Conservation (phyloP, 2,797 vertebrate species). For the Sebastes wilsoni region DNA sequence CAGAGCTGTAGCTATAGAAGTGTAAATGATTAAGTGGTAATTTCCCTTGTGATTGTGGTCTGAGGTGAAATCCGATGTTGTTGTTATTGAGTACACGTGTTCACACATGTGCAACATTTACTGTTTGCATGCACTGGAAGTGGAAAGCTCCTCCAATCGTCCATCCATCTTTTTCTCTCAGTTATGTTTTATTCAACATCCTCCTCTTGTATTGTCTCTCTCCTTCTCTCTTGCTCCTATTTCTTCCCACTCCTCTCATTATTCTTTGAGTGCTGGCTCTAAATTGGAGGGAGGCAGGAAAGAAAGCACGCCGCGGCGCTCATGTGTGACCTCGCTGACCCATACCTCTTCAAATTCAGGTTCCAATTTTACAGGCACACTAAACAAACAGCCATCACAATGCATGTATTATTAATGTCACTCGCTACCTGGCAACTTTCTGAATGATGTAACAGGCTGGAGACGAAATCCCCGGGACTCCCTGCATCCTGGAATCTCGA, state of each 20-base stretch:
- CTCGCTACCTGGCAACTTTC: conserved; percentile 45
- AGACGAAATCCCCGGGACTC: conserved; percentile 32
- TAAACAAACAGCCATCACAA: conserved; percentile 63
- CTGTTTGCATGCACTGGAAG: not conserved
- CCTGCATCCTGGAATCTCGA: not conserved
- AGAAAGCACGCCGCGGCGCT: conserved; percentile 8
- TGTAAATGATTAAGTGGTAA: conserved; percentile 52
- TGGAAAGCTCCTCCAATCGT: conserved; percentile 8
- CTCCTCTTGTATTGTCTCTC: conserved; percentile 5
- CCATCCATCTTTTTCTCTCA: conserved; percentile 47
- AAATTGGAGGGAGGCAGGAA: conserved; percentile 31
- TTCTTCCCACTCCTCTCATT: conserved; percentile 57
- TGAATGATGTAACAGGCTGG: conserved; percentile 48
- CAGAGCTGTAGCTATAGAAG: conserved; percentile 21
- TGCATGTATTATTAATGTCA: conserved; percentile 67
- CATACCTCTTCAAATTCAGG: conserved; percentile 31
- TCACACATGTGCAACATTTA: not conserved
- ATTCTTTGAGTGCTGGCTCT: conserved; percentile 41
- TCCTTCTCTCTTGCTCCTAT: conserved; percentile 1
- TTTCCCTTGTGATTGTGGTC: conserved; percentile 43
- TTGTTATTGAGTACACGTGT: not conserved
- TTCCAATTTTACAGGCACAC: conserved; percentile 51
- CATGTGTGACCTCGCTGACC: conserved; percentile 57
- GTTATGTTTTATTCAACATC: conserved; percentile 72
- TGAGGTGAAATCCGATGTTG: conserved; percentile 3